phyloP scores from a whole-genome alignment of 2,797 vertebrate species.

The Anomalospiza imberbis region DNA sequence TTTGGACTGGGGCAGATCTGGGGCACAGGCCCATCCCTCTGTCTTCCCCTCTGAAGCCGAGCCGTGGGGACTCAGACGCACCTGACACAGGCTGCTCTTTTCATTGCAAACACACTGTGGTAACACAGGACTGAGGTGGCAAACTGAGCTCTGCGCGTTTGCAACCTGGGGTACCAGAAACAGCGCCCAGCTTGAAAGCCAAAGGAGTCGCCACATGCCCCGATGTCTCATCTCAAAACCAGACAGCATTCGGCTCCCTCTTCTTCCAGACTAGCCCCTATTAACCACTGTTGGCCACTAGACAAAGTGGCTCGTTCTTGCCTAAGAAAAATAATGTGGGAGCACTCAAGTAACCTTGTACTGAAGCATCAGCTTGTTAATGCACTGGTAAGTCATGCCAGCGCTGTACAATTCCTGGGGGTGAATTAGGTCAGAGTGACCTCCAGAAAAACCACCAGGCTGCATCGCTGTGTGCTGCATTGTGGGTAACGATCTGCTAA shows the following conservation, averaged over 20 bases:
- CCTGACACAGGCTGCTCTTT: not conserved
- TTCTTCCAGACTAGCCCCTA: not conserved
- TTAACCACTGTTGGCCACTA: conserved; percentile 1
- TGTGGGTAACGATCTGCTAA: conserved; percentile 62
- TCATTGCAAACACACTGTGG: not conserved
- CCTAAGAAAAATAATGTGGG: conserved; percentile 33
- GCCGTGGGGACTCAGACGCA: not conserved
- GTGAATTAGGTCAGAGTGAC: conserved; percentile 68
- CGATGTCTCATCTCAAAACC: not conserved
- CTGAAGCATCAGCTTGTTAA: conserved; percentile 62
- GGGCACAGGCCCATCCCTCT: not conserved
- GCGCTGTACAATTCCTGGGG: conserved; percentile 57
- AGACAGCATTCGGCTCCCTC: not conserved
- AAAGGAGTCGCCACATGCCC: not conserved
- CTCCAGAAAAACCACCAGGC: conserved; percentile 56
- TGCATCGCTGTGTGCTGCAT: not conserved
- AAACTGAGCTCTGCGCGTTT: fast-evolving
- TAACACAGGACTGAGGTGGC: fast-evolving
- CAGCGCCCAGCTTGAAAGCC: not conserved
- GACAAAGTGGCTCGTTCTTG: conserved; percentile 53
- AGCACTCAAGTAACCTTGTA: conserved; percentile 54
- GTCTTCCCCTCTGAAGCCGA: fast-evolving
- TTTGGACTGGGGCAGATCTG: not conserved
- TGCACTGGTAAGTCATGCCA: conserved; percentile 56
- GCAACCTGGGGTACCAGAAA: not conserved